These are phyloP conservation scores for Pitta sordida DNA, from an alignment of 2,113 vertebrate genomes.

Conservation along the genomic window DNA sequence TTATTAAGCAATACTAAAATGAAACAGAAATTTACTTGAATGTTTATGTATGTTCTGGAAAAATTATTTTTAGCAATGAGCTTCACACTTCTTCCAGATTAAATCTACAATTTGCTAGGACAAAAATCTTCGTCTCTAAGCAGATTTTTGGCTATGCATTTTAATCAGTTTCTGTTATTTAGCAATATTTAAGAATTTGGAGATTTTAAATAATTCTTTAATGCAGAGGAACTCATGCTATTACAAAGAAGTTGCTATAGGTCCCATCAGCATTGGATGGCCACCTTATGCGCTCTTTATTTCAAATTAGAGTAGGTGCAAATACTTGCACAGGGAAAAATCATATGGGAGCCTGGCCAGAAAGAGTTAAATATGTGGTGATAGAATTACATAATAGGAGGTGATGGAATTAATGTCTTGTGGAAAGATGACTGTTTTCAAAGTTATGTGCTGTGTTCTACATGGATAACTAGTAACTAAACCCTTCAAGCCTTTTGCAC, in stretches of 20 bases:
- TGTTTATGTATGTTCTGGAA: background rate
- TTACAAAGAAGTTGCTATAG: background rate
- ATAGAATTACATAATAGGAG: background rate
- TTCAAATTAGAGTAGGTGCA: background rate
- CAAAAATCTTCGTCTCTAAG: background rate
- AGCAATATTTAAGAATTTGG: background rate
- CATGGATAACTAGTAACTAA: background rate
- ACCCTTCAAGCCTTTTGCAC: background rate
- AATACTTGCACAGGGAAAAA: background rate
- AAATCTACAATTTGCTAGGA: background rate
- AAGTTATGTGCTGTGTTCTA: background rate
- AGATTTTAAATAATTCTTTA: background rate
- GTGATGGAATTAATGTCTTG: background rate
- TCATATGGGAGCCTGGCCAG: background rate
- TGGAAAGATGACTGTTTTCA: background rate
- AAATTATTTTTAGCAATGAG: conserved; percentile 2
- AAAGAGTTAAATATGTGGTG: background rate
- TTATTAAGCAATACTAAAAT: background rate
- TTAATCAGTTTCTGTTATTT: background rate
- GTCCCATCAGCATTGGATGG: background rate
- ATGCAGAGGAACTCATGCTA: background rate
- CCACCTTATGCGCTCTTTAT: background rate
- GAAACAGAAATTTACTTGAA: background rate
- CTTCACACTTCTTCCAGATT: background rate
- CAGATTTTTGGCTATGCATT: background rate